Evolutionary conservation across 2,888 invertebrate genomes (phyloP).

Genomic region (Yponomeuta cagnagella): DNA sequence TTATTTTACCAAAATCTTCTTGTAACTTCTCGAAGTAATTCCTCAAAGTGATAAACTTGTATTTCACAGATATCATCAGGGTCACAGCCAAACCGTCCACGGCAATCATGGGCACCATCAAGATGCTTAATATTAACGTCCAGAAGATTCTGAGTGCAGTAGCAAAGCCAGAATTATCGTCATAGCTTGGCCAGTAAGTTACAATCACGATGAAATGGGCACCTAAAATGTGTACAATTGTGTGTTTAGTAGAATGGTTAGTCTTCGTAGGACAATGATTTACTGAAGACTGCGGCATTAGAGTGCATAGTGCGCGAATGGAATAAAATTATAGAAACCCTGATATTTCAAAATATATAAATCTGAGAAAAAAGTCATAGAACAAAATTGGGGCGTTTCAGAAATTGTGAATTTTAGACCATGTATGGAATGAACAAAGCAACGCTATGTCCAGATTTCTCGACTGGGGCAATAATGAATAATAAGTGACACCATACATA

Average conservation of each 20-base stretch:
- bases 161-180: conserved; percentile 43
- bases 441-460: too few species aligned
- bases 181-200: conserved; percentile 53
- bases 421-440: too few species aligned
- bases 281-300: too few species aligned
- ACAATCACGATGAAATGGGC: conserved; percentile 56
- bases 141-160: conserved; percentile 36
- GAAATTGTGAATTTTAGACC: too few species aligned
- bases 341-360: too few species aligned
- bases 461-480: too few species aligned
- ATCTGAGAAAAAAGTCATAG: too few species aligned
- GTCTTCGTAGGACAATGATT: too few species aligned
- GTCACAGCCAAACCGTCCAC: conserved; percentile 50
- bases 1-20: conserved; percentile 37
- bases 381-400: too few species aligned
- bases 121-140: conserved; percentile 38
- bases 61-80: conserved; percentile 56
- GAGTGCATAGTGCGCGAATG: too few species aligned
- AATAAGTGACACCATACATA: too few species aligned
- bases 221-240: conserved; percentile 30
- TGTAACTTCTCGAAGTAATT: conserved; percentile 50
- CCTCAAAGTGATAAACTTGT: conserved; percentile 58
- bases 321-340: too few species aligned
- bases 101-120: conserved; percentile 56
- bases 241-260: not conserved